Conservation (phyloP, 2,797 vertebrate species). For the Varecia variegata region DNA sequence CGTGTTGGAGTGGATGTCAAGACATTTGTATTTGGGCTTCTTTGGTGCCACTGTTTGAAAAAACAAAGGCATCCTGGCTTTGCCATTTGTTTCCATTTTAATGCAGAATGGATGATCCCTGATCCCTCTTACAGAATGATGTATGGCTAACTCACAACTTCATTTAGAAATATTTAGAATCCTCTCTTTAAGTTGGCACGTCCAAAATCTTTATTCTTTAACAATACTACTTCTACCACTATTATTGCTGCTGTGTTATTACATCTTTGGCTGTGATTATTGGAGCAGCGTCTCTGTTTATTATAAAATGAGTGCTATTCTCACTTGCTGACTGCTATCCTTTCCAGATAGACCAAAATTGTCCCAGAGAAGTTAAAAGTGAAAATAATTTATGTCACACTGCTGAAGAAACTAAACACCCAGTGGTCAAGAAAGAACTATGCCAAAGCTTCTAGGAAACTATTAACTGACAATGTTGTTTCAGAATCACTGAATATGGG, state of each 20-base stretch:
- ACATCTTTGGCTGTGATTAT: conserved; percentile 8
- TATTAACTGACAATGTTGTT: background rate
- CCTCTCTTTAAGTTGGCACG: background rate
- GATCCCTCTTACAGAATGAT: background rate
- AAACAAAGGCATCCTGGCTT: conserved; percentile 55
- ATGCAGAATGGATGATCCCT: conserved; percentile 3
- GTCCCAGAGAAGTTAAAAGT: conserved; percentile 39
- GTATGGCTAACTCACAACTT: conserved; percentile 4
- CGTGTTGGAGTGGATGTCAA: conserved; percentile 30
- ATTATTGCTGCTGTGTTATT: conserved; percentile 16
- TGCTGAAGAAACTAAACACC: conserved; percentile 51
- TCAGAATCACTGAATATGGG: background rate
- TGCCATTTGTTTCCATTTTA: conserved; percentile 76
- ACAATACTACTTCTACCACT: conserved; percentile 7
- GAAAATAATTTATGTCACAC: conserved; percentile 62
- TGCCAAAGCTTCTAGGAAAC: conserved; percentile 45
- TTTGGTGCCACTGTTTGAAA: conserved; percentile 63
- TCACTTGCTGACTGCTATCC: conserved; percentile 12
- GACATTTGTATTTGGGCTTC: conserved; percentile 60
- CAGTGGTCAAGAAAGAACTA: conserved; percentile 49
- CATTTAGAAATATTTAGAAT: conserved; percentile 49
- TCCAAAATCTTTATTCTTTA: conserved; percentile 55
- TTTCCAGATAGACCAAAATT: conserved; percentile 55
- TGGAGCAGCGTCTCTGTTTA: conserved; percentile 48
- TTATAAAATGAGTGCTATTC: conserved; percentile 58